phyloP scores from a whole-genome alignment of 2,888 invertebrate species.

The Drepanosiphum platanoidis region DNA sequence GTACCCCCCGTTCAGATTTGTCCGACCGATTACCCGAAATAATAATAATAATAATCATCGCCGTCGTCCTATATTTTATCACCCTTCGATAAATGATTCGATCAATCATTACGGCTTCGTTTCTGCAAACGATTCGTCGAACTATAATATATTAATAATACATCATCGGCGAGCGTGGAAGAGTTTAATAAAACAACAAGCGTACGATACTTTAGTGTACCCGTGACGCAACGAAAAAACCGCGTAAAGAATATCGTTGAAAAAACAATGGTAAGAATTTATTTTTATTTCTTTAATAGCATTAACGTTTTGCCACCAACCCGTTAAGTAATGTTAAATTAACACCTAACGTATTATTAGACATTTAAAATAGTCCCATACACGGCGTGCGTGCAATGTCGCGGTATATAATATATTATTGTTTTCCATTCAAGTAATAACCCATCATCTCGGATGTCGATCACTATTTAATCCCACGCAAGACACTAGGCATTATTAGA shows the following conservation, averaged over 20 bases:
- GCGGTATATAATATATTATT: not conserved
- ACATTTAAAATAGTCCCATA: slow-evolving; percentile 2
- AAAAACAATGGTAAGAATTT: too few relatives aligned
- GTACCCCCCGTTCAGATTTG: slow-evolving; percentile 31
- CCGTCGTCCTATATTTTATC: slow-evolving; percentile 47
- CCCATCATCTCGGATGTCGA: slow-evolving; percentile 26
- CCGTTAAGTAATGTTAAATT: slow-evolving; percentile 11
- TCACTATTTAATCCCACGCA: slow-evolving; percentile 41
- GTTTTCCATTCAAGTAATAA: slow-evolving; percentile 13
- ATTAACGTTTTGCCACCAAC: not conserved
- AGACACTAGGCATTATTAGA: slow-evolving; percentile 21
- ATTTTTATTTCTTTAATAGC: not conserved
- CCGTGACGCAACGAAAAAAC: not conserved
- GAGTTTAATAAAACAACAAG: not conserved
- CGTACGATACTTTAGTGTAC: not conserved
- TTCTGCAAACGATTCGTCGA: not conserved
- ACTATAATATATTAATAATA: not conserved
- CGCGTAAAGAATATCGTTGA: too few relatives aligned
- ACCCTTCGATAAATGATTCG: not conserved
- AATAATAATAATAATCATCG: too few relatives aligned
- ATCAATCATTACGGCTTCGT: not conserved
- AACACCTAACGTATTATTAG: slow-evolving; percentile 14
- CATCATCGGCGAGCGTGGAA: not conserved
- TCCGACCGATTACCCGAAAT: slow-evolving; percentile 21
- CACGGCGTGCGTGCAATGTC: not conserved